Conservation (phyloP, 2,113 vertebrate species). For the Columbina picui region DNA sequence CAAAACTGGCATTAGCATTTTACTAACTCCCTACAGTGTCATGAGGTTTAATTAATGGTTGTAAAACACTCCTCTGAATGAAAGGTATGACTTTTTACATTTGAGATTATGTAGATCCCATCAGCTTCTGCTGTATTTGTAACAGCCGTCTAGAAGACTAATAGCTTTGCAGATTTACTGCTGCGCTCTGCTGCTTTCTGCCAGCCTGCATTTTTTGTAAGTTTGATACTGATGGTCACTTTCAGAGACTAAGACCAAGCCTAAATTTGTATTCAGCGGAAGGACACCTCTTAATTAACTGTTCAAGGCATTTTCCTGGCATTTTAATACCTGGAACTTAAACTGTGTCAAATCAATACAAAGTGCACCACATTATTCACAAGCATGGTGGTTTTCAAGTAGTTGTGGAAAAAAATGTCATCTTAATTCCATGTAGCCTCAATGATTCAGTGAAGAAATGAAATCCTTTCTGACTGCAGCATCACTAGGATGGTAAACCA, state of each 20-base stretch:
- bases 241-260: not conserved
- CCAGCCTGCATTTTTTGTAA: not conserved
- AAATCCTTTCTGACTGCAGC: not conserved
- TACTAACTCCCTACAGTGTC: conserved; percentile 18
- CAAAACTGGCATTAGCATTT: conserved; percentile 50
- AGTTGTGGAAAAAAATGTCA: not conserved
- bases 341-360: not conserved
- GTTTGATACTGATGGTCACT: not conserved
- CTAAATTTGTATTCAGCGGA: not conserved
- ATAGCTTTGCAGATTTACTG: conserved; percentile 27
- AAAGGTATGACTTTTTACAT: conserved; percentile 39
- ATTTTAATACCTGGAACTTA: not conserved
- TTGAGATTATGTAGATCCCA: conserved; percentile 11
- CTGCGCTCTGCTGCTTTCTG: conserved; percentile 36
- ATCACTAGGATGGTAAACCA: not conserved
- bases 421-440: not conserved
- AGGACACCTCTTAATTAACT: not conserved
- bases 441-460: not conserved
- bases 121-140: conserved; percentile 31
- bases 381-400: not conserved
- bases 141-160: conserved; percentile 38
- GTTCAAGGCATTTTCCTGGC: not conserved
- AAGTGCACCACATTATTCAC: not conserved
- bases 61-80: conserved; percentile 37
- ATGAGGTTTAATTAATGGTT: conserved; percentile 46